These are phyloP conservation scores for Maconellicoccus hirsutus DNA, from an alignment of 1,140 invertebrate species.

Conservation along the genomic window DNA sequence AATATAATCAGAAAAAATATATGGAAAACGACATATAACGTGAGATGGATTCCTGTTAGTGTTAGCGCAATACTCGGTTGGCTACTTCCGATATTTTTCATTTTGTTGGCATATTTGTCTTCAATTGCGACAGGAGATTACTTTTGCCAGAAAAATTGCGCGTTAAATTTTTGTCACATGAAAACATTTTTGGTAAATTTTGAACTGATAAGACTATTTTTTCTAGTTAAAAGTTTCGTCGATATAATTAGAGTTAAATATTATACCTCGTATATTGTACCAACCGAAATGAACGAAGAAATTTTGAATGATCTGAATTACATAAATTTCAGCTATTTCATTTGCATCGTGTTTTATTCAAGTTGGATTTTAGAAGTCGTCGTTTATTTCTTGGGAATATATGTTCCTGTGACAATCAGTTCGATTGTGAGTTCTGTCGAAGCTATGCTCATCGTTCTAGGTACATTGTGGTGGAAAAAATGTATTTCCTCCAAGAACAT, in stretches of 20 bases:
- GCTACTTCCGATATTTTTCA: neutral
- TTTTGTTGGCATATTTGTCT: neutral
- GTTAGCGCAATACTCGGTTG: neutral
- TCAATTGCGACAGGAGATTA: neutral
- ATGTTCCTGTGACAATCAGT: neutral
- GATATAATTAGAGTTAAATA: neutral
- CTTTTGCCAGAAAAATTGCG: neutral
- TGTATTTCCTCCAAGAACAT: neutral
- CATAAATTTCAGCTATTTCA: neutral
- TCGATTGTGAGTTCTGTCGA: neutral
- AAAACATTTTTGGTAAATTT: neutral
- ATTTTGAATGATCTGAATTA: neutral
- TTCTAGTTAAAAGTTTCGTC: neutral
- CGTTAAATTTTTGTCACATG: neutral
- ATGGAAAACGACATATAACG: neutral
- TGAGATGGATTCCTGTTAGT: neutral
- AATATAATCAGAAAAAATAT: neutral
- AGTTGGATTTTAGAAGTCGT: neutral
- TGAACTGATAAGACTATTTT: neutral
- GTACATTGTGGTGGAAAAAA: neutral
- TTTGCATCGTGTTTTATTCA: neutral
- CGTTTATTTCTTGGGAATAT: neutral
- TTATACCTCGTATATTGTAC: neutral
- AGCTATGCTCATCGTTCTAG: neutral
- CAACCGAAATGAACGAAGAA: neutral